Evolutionary conservation across 2,888 invertebrate genomes (phyloP).

Genomic region (Clitarchus hookeri): DNA sequence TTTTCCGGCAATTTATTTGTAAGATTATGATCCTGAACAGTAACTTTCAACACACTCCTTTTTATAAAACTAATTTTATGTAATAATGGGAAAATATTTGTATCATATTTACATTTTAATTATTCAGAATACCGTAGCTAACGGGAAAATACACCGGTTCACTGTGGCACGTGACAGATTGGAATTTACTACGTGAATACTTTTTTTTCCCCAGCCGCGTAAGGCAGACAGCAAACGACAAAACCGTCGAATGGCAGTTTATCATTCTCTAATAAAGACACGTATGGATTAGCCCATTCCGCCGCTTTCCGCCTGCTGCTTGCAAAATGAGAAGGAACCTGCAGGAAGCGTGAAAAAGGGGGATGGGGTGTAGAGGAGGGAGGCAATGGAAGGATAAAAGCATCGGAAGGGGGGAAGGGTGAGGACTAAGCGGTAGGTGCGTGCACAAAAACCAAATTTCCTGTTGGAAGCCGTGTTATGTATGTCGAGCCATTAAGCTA

Average conservation of each 20-base stretch:
- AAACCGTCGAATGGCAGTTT: slow-evolving; percentile 10
- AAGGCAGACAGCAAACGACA: background rate
- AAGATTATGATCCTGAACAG: too few species aligned
- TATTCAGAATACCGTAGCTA: too few species aligned
- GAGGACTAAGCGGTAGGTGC: slow-evolving; percentile 4
- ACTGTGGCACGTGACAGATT: background rate
- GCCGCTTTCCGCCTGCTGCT: slow-evolving; percentile 7
- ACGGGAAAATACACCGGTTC: too few species aligned
- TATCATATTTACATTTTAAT: too few species aligned
- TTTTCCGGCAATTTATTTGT: too few species aligned
- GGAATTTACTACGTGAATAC: background rate
- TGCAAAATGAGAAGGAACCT: slow-evolving; percentile 21
- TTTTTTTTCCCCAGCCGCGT: background rate
- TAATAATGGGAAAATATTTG: too few species aligned
- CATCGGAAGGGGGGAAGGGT: background rate
- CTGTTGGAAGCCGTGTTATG: slow-evolving; percentile 26
- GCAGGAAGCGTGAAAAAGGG: background rate
- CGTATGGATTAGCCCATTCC: slow-evolving; percentile 22
- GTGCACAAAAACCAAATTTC: slow-evolving; percentile 27
- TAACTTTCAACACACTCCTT: too few species aligned
- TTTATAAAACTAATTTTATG: too few species aligned
- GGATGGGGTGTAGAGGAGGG: background rate
- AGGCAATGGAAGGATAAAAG: slow-evolving; percentile 11
- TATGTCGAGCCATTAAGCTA: slow-evolving; percentile 24
- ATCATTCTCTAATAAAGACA: slow-evolving; percentile 26